Conservation (phyloP, 2,113 vertebrate species). For the Malaclemys terrapin region DNA sequence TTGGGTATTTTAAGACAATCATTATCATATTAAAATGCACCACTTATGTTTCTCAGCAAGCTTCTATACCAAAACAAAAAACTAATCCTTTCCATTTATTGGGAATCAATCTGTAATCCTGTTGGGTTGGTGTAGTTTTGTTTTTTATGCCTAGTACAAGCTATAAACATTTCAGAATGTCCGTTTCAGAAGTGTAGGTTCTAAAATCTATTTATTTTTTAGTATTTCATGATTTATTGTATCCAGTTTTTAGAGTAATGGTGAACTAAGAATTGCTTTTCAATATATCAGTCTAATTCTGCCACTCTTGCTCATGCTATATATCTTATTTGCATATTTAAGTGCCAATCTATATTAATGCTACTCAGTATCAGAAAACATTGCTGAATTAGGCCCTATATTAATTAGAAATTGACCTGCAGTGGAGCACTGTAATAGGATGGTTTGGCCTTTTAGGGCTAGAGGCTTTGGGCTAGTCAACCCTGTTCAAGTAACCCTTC, state of each 20-base stretch:
- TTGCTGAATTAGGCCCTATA: background rate
- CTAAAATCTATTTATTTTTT: slow-evolving; percentile 21
- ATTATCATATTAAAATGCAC: slow-evolving; percentile 34
- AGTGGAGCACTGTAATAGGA: background rate
- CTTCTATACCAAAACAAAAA: slow-evolving; percentile 35
- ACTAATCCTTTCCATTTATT: slow-evolving; percentile 47
- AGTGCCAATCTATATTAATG: background rate
- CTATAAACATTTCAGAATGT: slow-evolving; percentile 24
- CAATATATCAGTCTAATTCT: background rate
- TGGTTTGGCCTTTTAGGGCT: background rate
- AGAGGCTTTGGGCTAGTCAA: background rate
- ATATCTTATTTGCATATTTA: background rate
- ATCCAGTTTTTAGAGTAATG: slow-evolving; percentile 17
- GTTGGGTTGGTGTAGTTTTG: background rate
- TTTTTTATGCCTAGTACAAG: slow-evolving; percentile 37
- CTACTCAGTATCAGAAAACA: background rate
- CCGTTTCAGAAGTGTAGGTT: background rate
- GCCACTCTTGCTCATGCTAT: background rate
- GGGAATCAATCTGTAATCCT: slow-evolving; percentile 44
- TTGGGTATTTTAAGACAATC: slow-evolving; percentile 39
- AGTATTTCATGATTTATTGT: background rate
- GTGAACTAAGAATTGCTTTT: background rate
- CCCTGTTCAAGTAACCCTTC: background rate
- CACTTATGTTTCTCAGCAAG: slow-evolving; percentile 27
- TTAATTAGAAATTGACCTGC: background rate